Evolutionary conservation across 2,113 vertebrate species (phyloP).

Genomic region (Xyliphius kryptos): DNA sequence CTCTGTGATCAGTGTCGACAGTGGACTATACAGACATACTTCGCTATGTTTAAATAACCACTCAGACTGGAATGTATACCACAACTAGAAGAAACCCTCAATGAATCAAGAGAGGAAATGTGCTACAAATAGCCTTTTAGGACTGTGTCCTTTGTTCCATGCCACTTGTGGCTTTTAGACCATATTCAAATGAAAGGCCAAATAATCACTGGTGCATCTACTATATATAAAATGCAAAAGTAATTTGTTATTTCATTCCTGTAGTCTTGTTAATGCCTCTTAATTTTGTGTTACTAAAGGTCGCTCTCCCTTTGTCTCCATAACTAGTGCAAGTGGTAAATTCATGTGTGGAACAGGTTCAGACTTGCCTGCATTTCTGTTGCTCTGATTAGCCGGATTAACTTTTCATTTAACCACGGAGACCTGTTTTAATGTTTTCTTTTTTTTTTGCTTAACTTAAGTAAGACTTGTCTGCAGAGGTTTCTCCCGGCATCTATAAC

Average conservation of each 20-base stretch:
- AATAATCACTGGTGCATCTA: constrained; percentile 26
- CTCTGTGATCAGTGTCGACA: not conserved
- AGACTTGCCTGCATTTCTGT: constrained; percentile 43
- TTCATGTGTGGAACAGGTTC: constrained; percentile 42
- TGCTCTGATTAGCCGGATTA: constrained; percentile 5
- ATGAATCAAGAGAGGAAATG: constrained; percentile 47
- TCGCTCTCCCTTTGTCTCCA: constrained; percentile 31
- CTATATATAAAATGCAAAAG: not conserved
- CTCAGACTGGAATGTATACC: constrained; percentile 50
- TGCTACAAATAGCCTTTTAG: constrained; percentile 46
- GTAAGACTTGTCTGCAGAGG: too few relatives aligned
- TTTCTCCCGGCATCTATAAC: too few relatives aligned
- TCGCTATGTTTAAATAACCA: constrained; percentile 48
- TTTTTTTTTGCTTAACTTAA: too few relatives aligned
- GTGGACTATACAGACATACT: constrained; percentile 39
- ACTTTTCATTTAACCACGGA: too few relatives aligned
- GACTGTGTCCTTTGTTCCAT: constrained; percentile 31
- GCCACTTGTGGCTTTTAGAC: constrained; percentile 50
- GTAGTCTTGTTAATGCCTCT: constrained; percentile 2
- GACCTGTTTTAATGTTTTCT: too few relatives aligned
- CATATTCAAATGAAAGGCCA: constrained; percentile 43
- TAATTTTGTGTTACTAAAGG: not conserved
- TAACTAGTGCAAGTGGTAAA: constrained; percentile 9
- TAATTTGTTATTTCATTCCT: constrained; percentile 9
- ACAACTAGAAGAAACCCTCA: constrained; percentile 39